Conservation (phyloP, 2,888 invertebrate species). For the Apamea epomidion region DNA sequence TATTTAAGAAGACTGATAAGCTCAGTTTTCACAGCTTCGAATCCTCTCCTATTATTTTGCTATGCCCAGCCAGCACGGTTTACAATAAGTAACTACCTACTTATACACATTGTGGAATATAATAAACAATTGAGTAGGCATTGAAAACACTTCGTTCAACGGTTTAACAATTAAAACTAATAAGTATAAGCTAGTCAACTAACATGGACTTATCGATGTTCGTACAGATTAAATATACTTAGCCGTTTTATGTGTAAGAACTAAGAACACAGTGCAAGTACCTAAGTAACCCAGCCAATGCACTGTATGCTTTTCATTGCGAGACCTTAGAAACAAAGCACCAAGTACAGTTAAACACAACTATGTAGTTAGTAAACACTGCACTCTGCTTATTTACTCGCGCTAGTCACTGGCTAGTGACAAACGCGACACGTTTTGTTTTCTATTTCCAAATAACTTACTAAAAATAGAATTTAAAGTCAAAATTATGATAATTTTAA, state of each 20-base stretch:
- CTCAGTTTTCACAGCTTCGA: not conserved
- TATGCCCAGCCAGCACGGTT: not conserved
- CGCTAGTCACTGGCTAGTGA: constrained; percentile 41
- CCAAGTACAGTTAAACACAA: constrained; percentile 47
- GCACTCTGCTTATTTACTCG: constrained; percentile 51
- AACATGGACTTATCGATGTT: constrained; percentile 9
- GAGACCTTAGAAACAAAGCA: constrained; percentile 45
- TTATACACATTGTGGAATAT: not conserved
- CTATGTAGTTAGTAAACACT: constrained; percentile 53
- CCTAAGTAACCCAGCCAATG: constrained; percentile 35
- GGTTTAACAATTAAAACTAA: not conserved
- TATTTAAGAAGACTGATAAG: not conserved
- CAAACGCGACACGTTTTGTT: constrained; percentile 14
- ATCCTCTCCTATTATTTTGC: not conserved
- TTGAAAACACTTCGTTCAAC: not conserved
- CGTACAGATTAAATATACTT: constrained; percentile 28
- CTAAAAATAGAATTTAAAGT: constrained; percentile 4
- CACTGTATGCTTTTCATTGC: constrained; percentile 34
- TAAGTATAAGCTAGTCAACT: not conserved
- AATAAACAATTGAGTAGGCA: not conserved
- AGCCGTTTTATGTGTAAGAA: constrained; percentile 38
- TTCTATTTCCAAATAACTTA: constrained; percentile 42
- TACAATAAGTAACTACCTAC: not conserved
- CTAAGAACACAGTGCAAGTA: constrained; percentile 31
- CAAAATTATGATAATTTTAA: not conserved